phyloP scores from a whole-genome alignment of 2,888 invertebrate species.

The Andrena hattorfiana region DNA sequence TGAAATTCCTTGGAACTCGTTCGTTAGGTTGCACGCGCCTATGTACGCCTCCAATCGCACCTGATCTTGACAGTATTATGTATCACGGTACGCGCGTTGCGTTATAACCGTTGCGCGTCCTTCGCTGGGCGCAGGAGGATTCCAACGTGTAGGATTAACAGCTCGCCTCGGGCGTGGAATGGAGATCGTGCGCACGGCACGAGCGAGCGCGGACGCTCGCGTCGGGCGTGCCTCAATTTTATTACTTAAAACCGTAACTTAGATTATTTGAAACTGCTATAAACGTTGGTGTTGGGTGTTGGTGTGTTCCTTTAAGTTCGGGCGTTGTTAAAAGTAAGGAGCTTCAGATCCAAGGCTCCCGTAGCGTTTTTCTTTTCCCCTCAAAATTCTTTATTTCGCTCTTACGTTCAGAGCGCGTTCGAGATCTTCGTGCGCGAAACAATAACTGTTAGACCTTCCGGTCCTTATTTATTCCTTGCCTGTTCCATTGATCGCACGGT shows the following conservation, averaged over 20 bases:
- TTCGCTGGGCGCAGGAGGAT: conserved; percentile 32
- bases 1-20: conserved; percentile 42
- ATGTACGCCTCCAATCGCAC: conserved; percentile 31
- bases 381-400: background rate
- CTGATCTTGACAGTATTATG: conserved; percentile 56
- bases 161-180: background rate
- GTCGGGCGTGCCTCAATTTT: background rate
- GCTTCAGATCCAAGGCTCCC: conserved; percentile 1
- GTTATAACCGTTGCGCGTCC: conserved; percentile 46
- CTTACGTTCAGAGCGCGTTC: background rate
- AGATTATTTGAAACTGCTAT: conserved; percentile 37
- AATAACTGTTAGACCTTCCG: background rate
- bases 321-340: conserved; percentile 23
- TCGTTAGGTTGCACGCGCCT: conserved; percentile 13
- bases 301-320: conserved; percentile 17
- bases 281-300: conserved; percentile 49
- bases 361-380: background rate
- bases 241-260: conserved; percentile 15
- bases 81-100: conserved; percentile 32
- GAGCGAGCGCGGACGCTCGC: background rate
- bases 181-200: background rate
- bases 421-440: background rate
- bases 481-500: background rate
- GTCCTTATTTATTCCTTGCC: background rate
- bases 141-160: conserved; percentile 31